These are phyloP conservation scores for Oryzias celebensis DNA, from an alignment of 2,113 vertebrate species.

Conservation along the genomic window DNA sequence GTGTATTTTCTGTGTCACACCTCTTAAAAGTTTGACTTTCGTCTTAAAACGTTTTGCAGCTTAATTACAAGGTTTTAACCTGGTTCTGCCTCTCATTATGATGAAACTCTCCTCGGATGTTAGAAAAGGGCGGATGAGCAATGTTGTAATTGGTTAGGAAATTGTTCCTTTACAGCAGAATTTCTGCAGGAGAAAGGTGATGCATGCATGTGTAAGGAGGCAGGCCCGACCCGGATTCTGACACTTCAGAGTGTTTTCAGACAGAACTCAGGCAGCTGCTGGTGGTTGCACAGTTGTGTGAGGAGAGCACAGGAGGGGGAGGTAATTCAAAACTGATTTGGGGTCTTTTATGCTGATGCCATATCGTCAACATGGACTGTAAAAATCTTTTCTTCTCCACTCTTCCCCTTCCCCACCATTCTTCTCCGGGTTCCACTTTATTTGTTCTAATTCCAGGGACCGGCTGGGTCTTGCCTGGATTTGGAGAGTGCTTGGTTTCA, in stretches of 20 bases:
- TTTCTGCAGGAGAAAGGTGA: slow-evolving; percentile 20
- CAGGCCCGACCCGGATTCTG: slow-evolving; percentile 12
- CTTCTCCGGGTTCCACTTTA: slow-evolving; percentile 70
- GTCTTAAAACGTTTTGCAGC: slow-evolving; percentile 35
- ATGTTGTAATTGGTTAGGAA: slow-evolving; percentile 20
- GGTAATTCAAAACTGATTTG: slow-evolving; percentile 76
- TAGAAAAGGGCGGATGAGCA: background rate
- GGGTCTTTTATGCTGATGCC: slow-evolving; percentile 73
- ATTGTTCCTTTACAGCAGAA: slow-evolving; percentile 8
- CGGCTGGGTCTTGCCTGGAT: slow-evolving; percentile 81
- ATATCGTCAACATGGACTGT: slow-evolving; percentile 75
- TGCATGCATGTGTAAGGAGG: slow-evolving; percentile 4
- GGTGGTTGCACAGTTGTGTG: slow-evolving; percentile 27
- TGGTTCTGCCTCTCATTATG: slow-evolving; percentile 30
- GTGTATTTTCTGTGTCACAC: slow-evolving; percentile 16
- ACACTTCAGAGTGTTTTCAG: slow-evolving; percentile 19
- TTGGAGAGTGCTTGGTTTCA: slow-evolving; percentile 82
- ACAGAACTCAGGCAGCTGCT: slow-evolving; percentile 17
- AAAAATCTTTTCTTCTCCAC: slow-evolving; percentile 63
- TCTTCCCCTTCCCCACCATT: slow-evolving; percentile 38
- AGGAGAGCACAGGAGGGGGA: slow-evolving; percentile 40
- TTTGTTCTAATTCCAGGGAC: slow-evolving; percentile 81
- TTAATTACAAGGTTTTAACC: slow-evolving; percentile 36
- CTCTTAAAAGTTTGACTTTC: slow-evolving; percentile 29
- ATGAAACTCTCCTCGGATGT: slow-evolving; percentile 6